Conservation (phyloP, 2,888 invertebrate genomes). For the Lasioglossum lativentre region DNA sequence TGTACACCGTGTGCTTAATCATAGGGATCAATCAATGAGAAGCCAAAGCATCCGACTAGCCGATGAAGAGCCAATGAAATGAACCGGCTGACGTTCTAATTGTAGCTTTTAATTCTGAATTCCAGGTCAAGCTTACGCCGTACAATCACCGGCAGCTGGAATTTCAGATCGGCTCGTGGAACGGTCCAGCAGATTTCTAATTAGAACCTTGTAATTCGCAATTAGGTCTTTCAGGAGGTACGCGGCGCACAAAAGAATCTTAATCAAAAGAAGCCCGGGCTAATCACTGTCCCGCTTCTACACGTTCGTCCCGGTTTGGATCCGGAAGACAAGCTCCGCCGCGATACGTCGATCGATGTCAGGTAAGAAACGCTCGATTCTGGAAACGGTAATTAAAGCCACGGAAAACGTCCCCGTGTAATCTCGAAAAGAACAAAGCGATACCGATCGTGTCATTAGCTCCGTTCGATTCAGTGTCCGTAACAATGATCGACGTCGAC, state of each 20-base stretch:
- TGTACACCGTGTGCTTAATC: background rate
- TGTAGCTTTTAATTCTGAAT: background rate
- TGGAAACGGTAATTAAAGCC: slow-evolving; percentile 11
- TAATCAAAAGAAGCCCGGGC: slow-evolving; percentile 11
- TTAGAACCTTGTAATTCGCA: slow-evolving; percentile 15
- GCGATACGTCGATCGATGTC: slow-evolving; percentile 3
- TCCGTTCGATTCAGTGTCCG: slow-evolving; percentile 9
- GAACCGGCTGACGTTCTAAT: slow-evolving; percentile 2
- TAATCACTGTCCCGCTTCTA: background rate
- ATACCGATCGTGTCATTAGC: slow-evolving; percentile 12
- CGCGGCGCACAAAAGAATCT: slow-evolving; percentile 9
- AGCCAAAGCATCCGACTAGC: background rate
- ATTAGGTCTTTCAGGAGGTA: background rate
- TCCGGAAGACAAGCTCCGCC: background rate
- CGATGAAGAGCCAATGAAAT: background rate
- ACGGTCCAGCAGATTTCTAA: slow-evolving; percentile 14
- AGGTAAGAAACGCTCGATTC: background rate
- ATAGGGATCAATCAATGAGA: background rate
- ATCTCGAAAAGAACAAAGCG: background rate
- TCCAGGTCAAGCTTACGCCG: background rate
- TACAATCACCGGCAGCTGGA: background rate
- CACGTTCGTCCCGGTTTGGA: background rate
- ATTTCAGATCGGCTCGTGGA: background rate
- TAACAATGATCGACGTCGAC: slow-evolving; percentile 50
- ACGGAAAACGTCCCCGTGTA: background rate